Base-by-base conservation (phyloP, 1,140 invertebrate species). In the Eubasilissa regina region DNA sequence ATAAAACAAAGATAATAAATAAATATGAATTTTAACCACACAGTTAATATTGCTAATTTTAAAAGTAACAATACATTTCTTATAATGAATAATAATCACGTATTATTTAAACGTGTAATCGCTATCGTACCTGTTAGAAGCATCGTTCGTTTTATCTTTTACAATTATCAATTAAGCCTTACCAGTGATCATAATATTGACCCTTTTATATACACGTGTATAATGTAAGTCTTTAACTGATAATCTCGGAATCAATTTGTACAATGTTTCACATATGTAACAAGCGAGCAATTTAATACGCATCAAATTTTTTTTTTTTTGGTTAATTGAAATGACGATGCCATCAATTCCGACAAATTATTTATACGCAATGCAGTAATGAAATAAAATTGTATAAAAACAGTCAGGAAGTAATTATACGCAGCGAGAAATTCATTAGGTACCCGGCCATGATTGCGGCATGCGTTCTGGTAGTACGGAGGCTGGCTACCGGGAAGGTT, bases 321-420 rank as follows among this genome's bases (percentile, higher is more conserved):
- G 13, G 62, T 66, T 66, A 70, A 48, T 70, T 70, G 66, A 51
- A 53, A 53, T 70, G 47, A 70, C 47, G 66, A 70, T 9, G 66
- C 45, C 66, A 70, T 70, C 48, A 21, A 70, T 70, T 70, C 25
- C 10, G 7, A 21, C 47, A 25, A 70, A 70, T 70, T 70, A 70
- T 25, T 12, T 19, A 10, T 70, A 70, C 66, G 35, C 66, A 70
- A 47, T 51, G 66, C 47, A 51, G 45, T 25, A 70, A 70, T 70
- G 66, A 53, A 70, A 70, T 53, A 45, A 51, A 70, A 70, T 70
- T 70, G 45, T 51, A 51, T 53, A 13, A 25, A 70, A 70, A 25
- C 66, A 13, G 6, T 19, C 66, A 53, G 66, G 66, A 70, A 70
- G 19, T 51, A 53, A 70, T 70, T 70, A 70, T 45, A 12, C n/a